Evolutionary conservation across 2,797 vertebrate species (phyloP).

Genomic region (Paedocypris micromegethes): DNA sequence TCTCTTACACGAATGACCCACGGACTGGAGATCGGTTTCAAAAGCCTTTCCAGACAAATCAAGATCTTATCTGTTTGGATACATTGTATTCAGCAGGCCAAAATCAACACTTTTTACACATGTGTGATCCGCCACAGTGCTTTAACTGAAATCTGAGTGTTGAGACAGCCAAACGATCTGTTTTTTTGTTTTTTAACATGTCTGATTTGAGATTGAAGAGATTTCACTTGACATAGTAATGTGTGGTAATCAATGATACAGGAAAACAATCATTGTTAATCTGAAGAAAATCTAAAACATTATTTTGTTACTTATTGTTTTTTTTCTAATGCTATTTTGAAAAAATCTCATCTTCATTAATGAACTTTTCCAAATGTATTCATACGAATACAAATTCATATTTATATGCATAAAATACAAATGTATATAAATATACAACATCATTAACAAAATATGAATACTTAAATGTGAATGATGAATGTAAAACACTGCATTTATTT

Average conservation of each 20-base stretch:
- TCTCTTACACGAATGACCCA: constrained; percentile 15
- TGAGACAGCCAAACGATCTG: constrained; percentile 54
- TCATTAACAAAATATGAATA: no score
- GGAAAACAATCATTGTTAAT: constrained; percentile 8
- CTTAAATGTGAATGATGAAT: no score
- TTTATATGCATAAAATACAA: no score
- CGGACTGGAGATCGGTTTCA: constrained; percentile 49
- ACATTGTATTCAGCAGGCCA: constrained; percentile 52
- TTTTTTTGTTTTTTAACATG: constrained; percentile 47
- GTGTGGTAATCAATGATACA: background rate
- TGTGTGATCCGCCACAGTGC: constrained; percentile 49
- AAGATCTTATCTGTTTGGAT: constrained; percentile 61
- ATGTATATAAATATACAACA: no score
- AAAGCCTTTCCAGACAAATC: constrained; percentile 48
- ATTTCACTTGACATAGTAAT: constrained; percentile 25
- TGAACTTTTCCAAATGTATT: no score
- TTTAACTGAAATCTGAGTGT: constrained; percentile 60
- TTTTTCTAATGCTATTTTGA: no score
- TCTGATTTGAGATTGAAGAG: constrained; percentile 27
- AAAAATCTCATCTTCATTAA: no score
- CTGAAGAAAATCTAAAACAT: background rate
- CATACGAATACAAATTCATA: no score
- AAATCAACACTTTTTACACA: constrained; percentile 56
- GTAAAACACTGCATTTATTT: no score
- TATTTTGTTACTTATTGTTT: no score